Conservation (phyloP, 2,797 vertebrate species). For the Notolepis coatsorum region DNA sequence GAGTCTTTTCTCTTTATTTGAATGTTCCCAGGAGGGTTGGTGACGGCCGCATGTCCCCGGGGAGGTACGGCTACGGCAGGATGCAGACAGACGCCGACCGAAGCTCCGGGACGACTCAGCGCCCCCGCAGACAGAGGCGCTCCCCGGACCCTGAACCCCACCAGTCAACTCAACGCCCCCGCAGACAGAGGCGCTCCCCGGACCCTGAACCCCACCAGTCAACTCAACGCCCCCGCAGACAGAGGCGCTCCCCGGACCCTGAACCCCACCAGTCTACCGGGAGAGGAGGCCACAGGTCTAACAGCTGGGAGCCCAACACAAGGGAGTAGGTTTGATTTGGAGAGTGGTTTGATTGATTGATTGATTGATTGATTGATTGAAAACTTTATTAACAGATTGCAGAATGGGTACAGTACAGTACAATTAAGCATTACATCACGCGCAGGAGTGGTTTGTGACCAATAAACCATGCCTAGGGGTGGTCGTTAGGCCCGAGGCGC, state of each 20-base stretch:
- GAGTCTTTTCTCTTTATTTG: conserved; percentile 2
- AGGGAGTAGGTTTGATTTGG: too few species aligned
- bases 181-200: conserved; percentile 78
- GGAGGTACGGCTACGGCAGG: conserved; percentile 91
- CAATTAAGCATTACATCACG: too few species aligned
- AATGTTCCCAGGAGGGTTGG: conserved; percentile 76
- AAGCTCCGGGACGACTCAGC: conserved; percentile 57
- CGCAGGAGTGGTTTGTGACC: too few species aligned
- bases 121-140: conserved; percentile 77
- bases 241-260: conserved; percentile 72
- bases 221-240: conserved; percentile 64
- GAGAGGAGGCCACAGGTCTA: conserved; percentile 41
- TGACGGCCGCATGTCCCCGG: conserved; percentile 80
- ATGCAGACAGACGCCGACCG: conserved; percentile 83
- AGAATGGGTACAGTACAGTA: too few species aligned
- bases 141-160: conserved; percentile 51
- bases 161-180: conserved; percentile 50
- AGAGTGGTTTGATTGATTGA: too few species aligned
- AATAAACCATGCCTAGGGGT: too few species aligned
- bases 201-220: conserved; percentile 43
- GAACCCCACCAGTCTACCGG: conserved; percentile 42
- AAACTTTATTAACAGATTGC: too few species aligned
- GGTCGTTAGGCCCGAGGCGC: too few species aligned
- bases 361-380: too few species aligned
- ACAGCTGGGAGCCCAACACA: conserved; percentile 43